These are phyloP conservation scores for Gyrodactylus bullatarudis DNA, from an alignment of 1,140 invertebrate species.

Conservation along the genomic window DNA sequence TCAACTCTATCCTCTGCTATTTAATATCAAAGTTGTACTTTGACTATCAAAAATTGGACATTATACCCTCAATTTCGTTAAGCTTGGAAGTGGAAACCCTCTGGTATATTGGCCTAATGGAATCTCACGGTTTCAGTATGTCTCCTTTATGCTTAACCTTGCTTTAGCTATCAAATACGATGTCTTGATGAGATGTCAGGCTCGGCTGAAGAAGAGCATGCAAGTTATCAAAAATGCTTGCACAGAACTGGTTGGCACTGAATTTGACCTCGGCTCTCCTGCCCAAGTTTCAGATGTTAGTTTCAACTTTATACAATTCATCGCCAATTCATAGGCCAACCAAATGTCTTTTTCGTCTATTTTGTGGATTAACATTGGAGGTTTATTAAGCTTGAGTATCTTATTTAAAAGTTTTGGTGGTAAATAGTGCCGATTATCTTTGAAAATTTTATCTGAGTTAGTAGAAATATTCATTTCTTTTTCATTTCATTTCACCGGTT, in stretches of 20 bases:
- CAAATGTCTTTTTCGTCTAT: too few species aligned
- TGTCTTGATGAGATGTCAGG: background rate
- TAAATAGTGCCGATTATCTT: too few species aligned
- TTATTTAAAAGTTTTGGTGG: too few species aligned
- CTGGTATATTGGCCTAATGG: background rate
- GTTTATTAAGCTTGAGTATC: too few species aligned
- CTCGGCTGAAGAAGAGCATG: background rate
- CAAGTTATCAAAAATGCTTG: background rate
- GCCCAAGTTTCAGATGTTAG: background rate
- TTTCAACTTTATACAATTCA: too few species aligned
- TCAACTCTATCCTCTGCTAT: background rate
- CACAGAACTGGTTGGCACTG: background rate
- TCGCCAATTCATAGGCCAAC: too few species aligned
- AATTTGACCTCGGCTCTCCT: background rate
- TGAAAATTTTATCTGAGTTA: too few species aligned
- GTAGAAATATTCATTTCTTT: too few species aligned
- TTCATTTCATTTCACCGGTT: too few species aligned
- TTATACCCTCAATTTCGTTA: background rate
- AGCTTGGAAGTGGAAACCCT: background rate
- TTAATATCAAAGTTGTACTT: background rate
- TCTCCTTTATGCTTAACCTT: too few species aligned
- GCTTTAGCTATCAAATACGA: background rate
- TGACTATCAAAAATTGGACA: background rate
- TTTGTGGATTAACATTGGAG: too few species aligned
- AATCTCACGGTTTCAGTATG: background rate